Evolutionary conservation across 2,888 invertebrate species (phyloP).

Genomic region (Crossocerus cetratus): DNA sequence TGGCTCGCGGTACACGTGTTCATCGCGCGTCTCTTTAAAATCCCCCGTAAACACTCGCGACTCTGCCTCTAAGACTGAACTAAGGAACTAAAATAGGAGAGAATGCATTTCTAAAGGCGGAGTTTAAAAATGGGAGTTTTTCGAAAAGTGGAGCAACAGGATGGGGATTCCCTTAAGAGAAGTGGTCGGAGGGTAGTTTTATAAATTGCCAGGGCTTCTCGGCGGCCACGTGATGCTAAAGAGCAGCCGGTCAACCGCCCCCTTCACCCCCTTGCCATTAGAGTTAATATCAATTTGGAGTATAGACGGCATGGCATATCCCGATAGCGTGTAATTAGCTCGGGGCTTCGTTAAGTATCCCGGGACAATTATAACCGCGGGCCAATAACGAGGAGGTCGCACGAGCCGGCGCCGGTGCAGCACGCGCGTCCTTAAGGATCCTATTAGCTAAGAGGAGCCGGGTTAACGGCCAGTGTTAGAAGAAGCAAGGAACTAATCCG

Average conservation of each 20-base stretch:
- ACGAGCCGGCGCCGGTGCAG: conserved; percentile 40
- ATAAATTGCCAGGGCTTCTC: no score
- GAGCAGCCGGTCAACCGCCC: not conserved
- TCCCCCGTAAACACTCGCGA: no score
- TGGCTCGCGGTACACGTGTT: not conserved
- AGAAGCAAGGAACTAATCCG: conserved; percentile 2
- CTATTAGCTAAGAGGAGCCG: conserved; percentile 56
- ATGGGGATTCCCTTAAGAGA: no score
- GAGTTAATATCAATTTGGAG: conserved; percentile 50
- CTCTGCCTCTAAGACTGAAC: no score
- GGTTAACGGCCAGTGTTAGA: conserved; percentile 16
- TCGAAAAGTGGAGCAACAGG: no score
- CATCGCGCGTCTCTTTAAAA: not conserved
- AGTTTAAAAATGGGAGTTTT: no score
- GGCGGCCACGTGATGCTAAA: conserved; percentile 3
- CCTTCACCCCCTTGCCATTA: conserved; percentile 21
- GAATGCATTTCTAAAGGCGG: no score
- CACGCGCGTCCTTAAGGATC: conserved; percentile 40
- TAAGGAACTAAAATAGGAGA: no score
- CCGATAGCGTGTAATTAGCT: conserved; percentile 51
- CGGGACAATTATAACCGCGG: conserved; percentile 47
- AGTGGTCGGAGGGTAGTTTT: no score
- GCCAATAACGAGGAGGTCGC: conserved; percentile 46
- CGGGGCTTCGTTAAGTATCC: conserved; percentile 46
- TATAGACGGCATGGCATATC: conserved; percentile 35